A percentile compares a stretch with the other conserved stretches of the same genome.
Conservation (phyloP, 2,113 vertebrate genomes). For the Salvator merianae region DNA sequence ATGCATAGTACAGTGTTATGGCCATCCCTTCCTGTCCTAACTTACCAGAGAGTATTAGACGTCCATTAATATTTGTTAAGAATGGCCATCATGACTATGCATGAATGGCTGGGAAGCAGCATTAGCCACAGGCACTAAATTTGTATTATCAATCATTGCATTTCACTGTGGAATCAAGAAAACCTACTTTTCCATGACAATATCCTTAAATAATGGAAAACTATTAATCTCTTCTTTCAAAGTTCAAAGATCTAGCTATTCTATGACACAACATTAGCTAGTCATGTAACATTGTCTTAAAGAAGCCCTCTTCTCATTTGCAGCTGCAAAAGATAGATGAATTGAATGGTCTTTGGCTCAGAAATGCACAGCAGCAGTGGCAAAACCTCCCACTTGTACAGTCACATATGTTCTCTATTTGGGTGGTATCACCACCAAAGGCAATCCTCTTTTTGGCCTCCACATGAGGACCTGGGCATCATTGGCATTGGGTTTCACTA, state of each 20-base stretch:
- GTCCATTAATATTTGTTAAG: constrained; percentile 41
- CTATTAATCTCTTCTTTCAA: constrained; percentile 51
- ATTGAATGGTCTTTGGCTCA: constrained; percentile 70
- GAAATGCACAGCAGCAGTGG: constrained; percentile 60
- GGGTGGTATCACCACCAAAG: constrained; percentile 92
- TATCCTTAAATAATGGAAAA: constrained; percentile 46
- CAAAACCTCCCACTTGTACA: constrained; percentile 33
- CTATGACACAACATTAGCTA: constrained; percentile 13
- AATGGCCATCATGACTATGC: constrained; percentile 47
- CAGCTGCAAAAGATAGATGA: constrained; percentile 66
- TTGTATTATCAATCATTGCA: constrained; percentile 43
- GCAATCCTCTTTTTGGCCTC: constrained; percentile 91
- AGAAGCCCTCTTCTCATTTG: constrained; percentile 53
- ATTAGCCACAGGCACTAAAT: constrained; percentile 64
- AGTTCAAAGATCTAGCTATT: constrained; percentile 57
- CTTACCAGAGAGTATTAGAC: background rate
- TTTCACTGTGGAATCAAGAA: constrained; percentile 49
- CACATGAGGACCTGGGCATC: constrained; percentile 99
- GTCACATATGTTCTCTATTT: constrained; percentile 76
- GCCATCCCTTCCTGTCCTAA: background rate
- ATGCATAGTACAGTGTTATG: constrained; percentile 56
- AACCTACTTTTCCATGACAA: constrained; percentile 55
- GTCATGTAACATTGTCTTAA: constrained; percentile 52
- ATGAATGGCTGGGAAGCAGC: constrained; percentile 63
- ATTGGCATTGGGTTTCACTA: constrained; percentile 95